Evolutionary conservation across 2,797 vertebrate genomes (phyloP), one percentile per base, ranked within the genome.

Genomic region (Gallirallus australis): DNA sequence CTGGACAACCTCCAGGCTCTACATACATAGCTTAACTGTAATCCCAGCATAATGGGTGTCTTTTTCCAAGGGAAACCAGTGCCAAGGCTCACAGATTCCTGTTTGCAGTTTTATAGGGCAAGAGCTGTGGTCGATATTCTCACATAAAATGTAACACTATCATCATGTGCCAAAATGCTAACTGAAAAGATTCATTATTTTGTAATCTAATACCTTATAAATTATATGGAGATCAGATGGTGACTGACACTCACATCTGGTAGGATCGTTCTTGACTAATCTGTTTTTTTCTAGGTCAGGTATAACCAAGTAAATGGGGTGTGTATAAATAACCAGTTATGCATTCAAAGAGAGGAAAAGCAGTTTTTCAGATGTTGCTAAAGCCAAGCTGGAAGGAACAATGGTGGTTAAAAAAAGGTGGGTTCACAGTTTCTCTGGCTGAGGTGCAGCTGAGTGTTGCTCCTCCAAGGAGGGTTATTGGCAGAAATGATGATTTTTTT

Each of bases 111-210:
- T 97, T 97, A 96, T 81, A 92, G 94, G 95, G 97, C 97, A 94
- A 97, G 97, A 95, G 95, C 93, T 97, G 97, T 35, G 96, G 96
- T 97, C 33, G 31, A 93, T 95, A 88, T 94, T 96, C 96, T 96
- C 96, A 88, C 96, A 97, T 97, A 96, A 97, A 98, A 97, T 87
- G 93, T 91, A 90, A 95, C 70, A 53, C 96, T 97, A 81, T 97
- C 96, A 94, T 97, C 96, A 71, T 82, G 85, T 97, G 97, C 98
- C 98, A 98, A 94, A 94, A 96, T 11, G 25, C 68, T 92, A 93
- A 96, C 97, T 98, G 97, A 98, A 98, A 98, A 98, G 97, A 94
- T 92, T 85, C 94, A 97, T 98, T 98, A 98, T 98, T 98, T 98
- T 95, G 96, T 97, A 96, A 98, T 97, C 97, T 96, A 98, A 98